Evolutionary conservation across 2,113 vertebrate species (phyloP).

Genomic region (Asarcornis scutulata): DNA sequence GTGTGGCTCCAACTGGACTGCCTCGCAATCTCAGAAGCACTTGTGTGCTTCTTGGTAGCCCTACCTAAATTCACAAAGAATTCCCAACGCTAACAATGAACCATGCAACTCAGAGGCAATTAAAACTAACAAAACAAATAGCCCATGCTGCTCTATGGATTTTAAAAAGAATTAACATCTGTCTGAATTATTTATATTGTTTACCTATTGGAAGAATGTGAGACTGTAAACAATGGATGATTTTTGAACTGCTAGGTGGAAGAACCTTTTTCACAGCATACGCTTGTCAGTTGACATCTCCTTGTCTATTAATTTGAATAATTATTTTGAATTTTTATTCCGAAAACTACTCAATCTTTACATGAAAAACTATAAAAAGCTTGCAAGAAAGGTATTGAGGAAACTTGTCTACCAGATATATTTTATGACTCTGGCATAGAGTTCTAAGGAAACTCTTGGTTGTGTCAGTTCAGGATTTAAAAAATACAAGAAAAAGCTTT

Average conservation of each 20-base stretch:
- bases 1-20: neutral
- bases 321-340: neutral
- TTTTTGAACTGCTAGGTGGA: neutral
- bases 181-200: slow-evolving; percentile 13
- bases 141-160: neutral
- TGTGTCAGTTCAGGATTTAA: neutral
- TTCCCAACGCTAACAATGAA: neutral
- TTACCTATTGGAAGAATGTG: neutral
- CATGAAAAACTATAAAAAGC: neutral
- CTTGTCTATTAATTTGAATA: neutral
- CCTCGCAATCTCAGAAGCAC: neutral
- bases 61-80: neutral
- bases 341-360: neutral
- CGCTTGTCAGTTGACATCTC: neutral
- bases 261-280: neutral
- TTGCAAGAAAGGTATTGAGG: neutral
- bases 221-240: neutral
- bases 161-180: neutral
- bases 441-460: neutral
- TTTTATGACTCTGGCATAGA: no score
- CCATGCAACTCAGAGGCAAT: neutral
- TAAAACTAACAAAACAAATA: neutral
- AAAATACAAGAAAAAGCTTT: neutral
- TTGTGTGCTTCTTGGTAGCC: neutral
- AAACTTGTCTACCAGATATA: neutral